phyloP scores from a whole-genome alignment of 1,140 invertebrate species.

The Dendroctonus valens region DNA sequence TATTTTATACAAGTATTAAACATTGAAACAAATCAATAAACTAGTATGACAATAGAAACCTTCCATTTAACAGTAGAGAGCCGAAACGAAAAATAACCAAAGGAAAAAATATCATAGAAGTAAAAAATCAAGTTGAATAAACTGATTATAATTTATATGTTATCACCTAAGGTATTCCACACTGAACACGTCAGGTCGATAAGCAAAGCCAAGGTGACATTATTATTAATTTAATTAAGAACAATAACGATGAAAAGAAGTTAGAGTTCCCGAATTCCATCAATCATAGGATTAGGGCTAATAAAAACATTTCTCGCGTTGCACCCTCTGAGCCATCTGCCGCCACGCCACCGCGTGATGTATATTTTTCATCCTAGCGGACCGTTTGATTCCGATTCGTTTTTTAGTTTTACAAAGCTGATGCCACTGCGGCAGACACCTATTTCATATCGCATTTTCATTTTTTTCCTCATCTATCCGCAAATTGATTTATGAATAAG shows the following conservation, averaged over 20 bases:
- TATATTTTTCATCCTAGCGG: constrained; percentile 39
- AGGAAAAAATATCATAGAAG: too few relatives aligned
- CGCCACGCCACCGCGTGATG: constrained; percentile 34
- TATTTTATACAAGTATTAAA: too few relatives aligned
- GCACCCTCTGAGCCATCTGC: constrained; percentile 46
- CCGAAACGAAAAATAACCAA: too few relatives aligned
- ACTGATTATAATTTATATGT: too few relatives aligned
- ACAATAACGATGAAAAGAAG: constrained; percentile 14
- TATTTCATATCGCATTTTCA: constrained; percentile 16
- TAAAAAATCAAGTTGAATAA: too few relatives aligned
- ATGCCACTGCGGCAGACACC: constrained; percentile 22
- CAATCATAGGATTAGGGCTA: constrained; percentile 51
- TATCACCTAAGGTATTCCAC: too few relatives aligned
- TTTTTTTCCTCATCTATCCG: neutral
- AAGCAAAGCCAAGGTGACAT: neutral
- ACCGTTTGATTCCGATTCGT: constrained; percentile 36
- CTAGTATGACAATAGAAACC: too few relatives aligned
- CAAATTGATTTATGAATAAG: neutral
- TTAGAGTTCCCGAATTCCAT: constrained; percentile 42
- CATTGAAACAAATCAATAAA: too few relatives aligned
- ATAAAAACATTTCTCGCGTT: constrained; percentile 51
- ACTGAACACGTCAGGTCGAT: too few relatives aligned
- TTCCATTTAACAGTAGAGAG: too few relatives aligned
- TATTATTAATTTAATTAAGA: constrained; percentile 15
- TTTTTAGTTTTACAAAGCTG: constrained; percentile 29